These are phyloP conservation scores for Cephus pygmeus DNA, from an alignment of 2,888 invertebrate species.

Conservation along the genomic window DNA sequence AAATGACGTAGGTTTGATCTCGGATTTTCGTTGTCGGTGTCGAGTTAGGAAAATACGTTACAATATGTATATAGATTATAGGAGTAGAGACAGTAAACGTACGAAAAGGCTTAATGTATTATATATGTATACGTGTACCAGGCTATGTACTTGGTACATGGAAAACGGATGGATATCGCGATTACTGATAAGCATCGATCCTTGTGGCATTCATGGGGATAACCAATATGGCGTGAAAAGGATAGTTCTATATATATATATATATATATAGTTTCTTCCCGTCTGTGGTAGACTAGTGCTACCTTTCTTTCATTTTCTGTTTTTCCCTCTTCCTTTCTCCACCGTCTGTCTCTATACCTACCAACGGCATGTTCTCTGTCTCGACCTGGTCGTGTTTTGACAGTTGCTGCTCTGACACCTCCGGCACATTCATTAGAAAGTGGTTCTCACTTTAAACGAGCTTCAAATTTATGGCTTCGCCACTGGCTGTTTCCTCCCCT, in stretches of 20 bases:
- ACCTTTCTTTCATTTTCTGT: conserved; percentile 38
- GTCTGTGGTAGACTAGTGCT: conserved; percentile 14
- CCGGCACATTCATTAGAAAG: conserved; percentile 63
- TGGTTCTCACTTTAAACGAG: conserved; percentile 53
- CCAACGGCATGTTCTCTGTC: conserved; percentile 27
- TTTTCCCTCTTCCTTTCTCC: conserved; percentile 12
- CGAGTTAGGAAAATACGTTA: too few species aligned
- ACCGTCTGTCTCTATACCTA: conserved; percentile 7
- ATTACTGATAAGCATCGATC: conserved; percentile 56
- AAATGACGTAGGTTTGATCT: too few species aligned
- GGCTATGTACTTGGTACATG: too few species aligned
- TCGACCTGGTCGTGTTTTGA: conserved; percentile 60
- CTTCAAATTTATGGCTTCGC: conserved; percentile 1
- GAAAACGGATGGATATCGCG: conserved; percentile 41
- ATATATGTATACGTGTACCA: too few species aligned
- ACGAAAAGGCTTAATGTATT: neutral
- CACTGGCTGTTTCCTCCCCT: neutral
- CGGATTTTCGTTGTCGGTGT: too few species aligned
- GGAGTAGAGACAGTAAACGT: neutral
- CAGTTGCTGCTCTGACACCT: conserved; percentile 66
- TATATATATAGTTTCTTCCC: conserved; percentile 9
- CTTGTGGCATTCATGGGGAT: conserved; percentile 44
- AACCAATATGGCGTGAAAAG: conserved; percentile 52
- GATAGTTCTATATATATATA: conserved; percentile 29
- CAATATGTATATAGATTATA: neutral